Evolutionary conservation across 1,140 invertebrate genomes (phyloP).

Genomic region (Vollenhovia emeryi): DNA sequence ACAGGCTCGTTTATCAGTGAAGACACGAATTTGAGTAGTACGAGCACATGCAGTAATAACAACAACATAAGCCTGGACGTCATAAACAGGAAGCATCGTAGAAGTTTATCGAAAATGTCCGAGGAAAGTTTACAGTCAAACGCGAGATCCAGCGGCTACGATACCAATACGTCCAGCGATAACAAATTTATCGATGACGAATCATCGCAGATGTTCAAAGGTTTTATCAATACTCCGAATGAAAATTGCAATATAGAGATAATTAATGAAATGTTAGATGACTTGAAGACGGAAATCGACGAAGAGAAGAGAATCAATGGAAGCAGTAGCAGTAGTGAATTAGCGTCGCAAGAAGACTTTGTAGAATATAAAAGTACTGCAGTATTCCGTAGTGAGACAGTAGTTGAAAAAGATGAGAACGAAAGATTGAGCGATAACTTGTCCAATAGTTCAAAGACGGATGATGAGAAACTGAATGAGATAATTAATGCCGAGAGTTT

Average conservation of each 20-base stretch:
- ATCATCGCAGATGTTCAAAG: conserved; percentile 63
- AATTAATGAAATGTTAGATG: conserved; percentile 62
- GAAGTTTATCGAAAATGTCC: conserved; percentile 67
- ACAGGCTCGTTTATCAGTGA: conserved; percentile 58
- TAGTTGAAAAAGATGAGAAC: conserved; percentile 4
- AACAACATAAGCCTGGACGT: conserved; percentile 47
- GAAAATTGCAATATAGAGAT: conserved; percentile 58
- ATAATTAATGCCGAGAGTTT: conserved; percentile 63
- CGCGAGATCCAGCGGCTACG: conserved; percentile 68
- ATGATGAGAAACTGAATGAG: conserved; percentile 79
- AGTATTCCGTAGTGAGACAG: not conserved
- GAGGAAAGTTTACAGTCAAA: conserved; percentile 42
- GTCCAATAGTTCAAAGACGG: conserved; percentile 74
- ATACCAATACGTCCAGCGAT: conserved; percentile 59
- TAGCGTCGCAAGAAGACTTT: not conserved
- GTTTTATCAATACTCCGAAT: conserved; percentile 51
- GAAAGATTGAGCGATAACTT: conserved; percentile 51
- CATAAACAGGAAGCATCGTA: conserved; percentile 19
- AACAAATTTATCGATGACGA: conserved; percentile 18
- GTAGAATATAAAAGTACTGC: conserved; percentile 4
- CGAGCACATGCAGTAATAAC: conserved; percentile 62
- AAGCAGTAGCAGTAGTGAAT: not conserved
- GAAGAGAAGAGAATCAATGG: not conserved
- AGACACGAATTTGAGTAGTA: conserved; percentile 66
- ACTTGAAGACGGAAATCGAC: conserved; percentile 50